Evolutionary conservation across 2,797 vertebrate genomes (phyloP).

Genomic region (Mus minutoides): DNA sequence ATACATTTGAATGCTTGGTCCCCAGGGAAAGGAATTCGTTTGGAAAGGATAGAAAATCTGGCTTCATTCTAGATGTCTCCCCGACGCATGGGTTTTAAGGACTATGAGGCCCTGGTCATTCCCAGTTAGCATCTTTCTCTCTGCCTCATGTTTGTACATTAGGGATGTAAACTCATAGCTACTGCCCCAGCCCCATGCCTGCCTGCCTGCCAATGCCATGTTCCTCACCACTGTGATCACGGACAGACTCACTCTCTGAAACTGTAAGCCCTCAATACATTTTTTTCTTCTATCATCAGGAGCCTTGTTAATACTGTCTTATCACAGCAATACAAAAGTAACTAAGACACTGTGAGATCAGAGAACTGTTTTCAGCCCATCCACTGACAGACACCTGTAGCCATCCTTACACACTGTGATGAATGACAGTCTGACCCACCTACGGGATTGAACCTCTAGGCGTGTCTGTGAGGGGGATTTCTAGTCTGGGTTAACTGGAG

Average conservation of each 20-base stretch:
- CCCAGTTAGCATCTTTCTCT: neutral
- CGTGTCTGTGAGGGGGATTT: neutral
- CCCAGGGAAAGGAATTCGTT: neutral
- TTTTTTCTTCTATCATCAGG: neutral
- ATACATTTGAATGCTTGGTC: neutral
- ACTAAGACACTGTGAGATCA: neutral
- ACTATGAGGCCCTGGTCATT: neutral
- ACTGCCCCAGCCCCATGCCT: neutral
- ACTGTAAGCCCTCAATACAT: neutral
- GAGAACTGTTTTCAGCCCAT: neutral
- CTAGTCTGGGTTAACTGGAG: neutral
- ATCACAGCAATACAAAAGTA: neutral
- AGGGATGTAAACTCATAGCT: neutral
- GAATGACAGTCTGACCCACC: neutral
- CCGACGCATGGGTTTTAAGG: neutral
- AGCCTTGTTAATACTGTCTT: neutral
- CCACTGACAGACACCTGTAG: too few relatives aligned
- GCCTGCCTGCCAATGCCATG: neutral
- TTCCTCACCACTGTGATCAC: neutral
- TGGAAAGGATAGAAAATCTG: neutral
- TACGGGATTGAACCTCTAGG: neutral
- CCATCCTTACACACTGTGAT: neutral
- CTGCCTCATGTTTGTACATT: neutral
- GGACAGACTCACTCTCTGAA: neutral
- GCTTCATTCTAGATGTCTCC: neutral